Conservation (phyloP, 2,113 vertebrate species). For the Origma solitaria region DNA sequence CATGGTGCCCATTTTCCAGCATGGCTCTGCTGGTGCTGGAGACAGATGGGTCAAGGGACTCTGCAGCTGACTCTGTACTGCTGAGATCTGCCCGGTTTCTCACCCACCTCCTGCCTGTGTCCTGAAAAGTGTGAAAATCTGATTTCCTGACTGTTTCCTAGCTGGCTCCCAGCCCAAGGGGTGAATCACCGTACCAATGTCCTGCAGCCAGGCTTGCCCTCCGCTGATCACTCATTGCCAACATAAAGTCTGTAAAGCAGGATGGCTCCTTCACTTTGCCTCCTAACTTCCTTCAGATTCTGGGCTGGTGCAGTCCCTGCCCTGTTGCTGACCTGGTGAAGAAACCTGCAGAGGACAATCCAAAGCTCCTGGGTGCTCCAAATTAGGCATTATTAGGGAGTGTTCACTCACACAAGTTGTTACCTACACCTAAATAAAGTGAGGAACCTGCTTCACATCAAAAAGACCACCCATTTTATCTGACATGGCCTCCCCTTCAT, state of each 20-base stretch:
- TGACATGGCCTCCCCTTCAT: neutral
- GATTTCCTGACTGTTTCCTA: neutral
- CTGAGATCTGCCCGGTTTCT: neutral
- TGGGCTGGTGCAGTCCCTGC: neutral
- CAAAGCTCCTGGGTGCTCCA: neutral
- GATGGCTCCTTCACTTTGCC: accelerated
- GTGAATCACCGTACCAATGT: neutral
- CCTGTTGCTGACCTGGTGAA: neutral
- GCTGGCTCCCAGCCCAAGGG: neutral
- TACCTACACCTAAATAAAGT: neutral
- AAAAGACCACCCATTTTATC: neutral
- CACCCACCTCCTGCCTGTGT: neutral
- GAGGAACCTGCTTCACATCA: neutral
- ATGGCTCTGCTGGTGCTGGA: neutral
- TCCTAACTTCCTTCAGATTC: neutral
- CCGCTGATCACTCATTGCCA: accelerated
- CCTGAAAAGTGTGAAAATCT: neutral
- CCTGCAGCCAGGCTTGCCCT: neutral
- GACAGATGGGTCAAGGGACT: neutral
- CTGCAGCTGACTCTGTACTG: neutral
- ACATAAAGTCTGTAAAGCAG: neutral
- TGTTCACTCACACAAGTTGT: neutral
- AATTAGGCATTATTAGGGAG: neutral
- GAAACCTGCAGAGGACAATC: neutral
- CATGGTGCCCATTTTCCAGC: neutral